Percentiles rank a stretch among this genome's conserved stretches.
phyloP scores from a whole-genome alignment of 2,888 invertebrate genomes.

The Drosophila paranaensis region DNA sequence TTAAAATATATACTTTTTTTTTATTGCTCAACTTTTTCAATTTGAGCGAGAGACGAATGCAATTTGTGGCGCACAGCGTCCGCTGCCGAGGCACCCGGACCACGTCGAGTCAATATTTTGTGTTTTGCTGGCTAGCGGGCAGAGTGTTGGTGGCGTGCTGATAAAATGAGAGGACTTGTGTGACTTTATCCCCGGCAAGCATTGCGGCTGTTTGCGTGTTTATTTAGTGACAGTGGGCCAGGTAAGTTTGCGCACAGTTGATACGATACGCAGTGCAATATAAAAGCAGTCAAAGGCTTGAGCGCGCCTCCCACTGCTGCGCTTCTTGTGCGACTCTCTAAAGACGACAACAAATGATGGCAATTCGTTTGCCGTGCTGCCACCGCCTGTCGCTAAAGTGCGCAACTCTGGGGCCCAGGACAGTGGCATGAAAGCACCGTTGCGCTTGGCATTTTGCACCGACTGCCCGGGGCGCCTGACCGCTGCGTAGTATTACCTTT shows the following conservation, averaged over 20 bases:
- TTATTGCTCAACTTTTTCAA: conserved; percentile 20
- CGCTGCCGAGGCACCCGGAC: conserved; percentile 28
- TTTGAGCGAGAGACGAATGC: conserved; percentile 39
- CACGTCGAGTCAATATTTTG: conserved; percentile 43
- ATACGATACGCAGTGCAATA: conserved; percentile 30
- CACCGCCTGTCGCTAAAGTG: conserved; percentile 62
- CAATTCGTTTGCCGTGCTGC: conserved; percentile 72
- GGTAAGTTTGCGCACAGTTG: conserved; percentile 59
- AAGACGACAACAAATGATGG: conserved; percentile 69
- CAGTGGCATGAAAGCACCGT: background rate
- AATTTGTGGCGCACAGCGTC: conserved; percentile 36
- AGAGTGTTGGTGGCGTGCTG: conserved; percentile 28
- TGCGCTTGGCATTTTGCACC: conserved; percentile 13
- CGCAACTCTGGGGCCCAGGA: conserved; percentile 37
- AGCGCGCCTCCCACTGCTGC: background rate
- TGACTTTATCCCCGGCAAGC: conserved; percentile 39
- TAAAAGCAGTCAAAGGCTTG: conserved; percentile 14
- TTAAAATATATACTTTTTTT: background rate
- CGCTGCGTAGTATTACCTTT: conserved; percentile 55
- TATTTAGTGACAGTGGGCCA: conserved; percentile 62
- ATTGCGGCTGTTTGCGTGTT: conserved; percentile 51
- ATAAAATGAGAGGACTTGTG: conserved; percentile 45
- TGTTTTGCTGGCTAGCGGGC: conserved; percentile 31
- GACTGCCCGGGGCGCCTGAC: conserved; percentile 26
- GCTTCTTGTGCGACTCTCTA: conserved; percentile 22